A percentile compares a stretch with the other conserved stretches of the same genome.
These are phyloP conservation scores for Alviniconcha strummeri DNA, from an alignment of 2,888 invertebrate genomes.

Conservation along the genomic window DNA sequence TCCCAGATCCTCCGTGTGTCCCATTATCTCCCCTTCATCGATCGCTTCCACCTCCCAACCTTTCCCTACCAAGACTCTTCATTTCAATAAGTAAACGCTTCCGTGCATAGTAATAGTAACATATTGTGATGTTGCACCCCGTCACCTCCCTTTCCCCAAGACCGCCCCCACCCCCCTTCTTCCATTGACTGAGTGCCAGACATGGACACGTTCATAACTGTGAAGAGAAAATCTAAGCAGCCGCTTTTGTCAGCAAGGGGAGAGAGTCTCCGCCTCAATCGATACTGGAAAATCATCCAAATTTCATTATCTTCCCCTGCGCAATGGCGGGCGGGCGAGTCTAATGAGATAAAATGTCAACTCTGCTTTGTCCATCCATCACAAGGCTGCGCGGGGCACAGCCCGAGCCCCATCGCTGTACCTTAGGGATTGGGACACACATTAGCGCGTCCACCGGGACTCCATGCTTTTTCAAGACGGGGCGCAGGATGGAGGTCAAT, in stretches of 20 bases:
- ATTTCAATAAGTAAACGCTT: too few relatives aligned
- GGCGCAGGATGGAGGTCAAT: too few relatives aligned
- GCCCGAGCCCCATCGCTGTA: neutral
- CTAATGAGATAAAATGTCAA: conserved; percentile 34
- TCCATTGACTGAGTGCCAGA: neutral
- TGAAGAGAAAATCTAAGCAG: neutral
- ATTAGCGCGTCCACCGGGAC: too few relatives aligned
- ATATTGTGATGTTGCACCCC: too few relatives aligned
- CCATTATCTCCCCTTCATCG: too few relatives aligned
- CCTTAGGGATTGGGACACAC: too few relatives aligned
- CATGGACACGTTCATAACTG: neutral
- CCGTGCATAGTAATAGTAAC: too few relatives aligned
- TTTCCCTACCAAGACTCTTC: too few relatives aligned
- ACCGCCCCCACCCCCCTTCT: neutral
- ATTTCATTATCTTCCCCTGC: conserved; percentile 37
- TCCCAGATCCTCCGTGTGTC: too few relatives aligned
- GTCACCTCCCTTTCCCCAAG: neutral
- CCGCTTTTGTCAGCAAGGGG: neutral
- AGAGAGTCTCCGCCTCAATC: neutral
- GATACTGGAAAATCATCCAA: conserved; percentile 34
- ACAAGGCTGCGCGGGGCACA: neutral
- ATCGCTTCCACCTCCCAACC: too few relatives aligned
- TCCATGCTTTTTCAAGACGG: too few relatives aligned
- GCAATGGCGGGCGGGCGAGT: conserved; percentile 18
- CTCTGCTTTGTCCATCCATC: conserved; percentile 29